Percentiles rank a stretch among this genome's conserved stretches.
Evolutionary conservation across 2,797 vertebrate genomes (phyloP).

Genomic region (Mormyrops attenuatus): DNA sequence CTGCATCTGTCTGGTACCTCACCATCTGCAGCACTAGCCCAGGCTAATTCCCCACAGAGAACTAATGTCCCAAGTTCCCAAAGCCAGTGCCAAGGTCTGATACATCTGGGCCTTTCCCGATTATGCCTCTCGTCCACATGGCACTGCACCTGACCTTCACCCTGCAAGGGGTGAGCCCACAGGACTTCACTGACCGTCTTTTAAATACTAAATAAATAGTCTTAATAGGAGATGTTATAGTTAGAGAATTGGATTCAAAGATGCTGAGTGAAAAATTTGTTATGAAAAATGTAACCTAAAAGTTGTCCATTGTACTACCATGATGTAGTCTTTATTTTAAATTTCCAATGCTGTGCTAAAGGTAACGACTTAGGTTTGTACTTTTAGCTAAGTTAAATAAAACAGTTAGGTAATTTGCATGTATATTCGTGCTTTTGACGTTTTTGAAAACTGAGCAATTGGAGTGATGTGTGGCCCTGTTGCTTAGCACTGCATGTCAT

Average conservation of each 20-base stretch:
- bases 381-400: not conserved
- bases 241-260: not conserved
- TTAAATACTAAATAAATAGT: not conserved
- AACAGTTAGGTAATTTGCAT: not conserved
- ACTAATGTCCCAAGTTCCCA: not conserved
- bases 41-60: not conserved
- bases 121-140: not conserved
- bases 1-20: not conserved
- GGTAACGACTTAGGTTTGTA: not conserved
- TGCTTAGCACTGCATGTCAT: not conserved
- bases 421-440: not conserved
- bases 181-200: not conserved
- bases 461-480: not conserved
- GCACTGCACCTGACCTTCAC: not conserved
- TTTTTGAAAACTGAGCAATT: not conserved
- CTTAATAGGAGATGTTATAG: not conserved
- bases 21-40: not conserved
- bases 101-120: not conserved
- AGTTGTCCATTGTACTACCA: not conserved
- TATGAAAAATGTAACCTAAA: not conserved
- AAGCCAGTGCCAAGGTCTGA: not conserved
- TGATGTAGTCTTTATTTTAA: not conserved
- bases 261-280: not conserved
- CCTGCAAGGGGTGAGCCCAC: not conserved
- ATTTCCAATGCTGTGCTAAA: not conserved